Evolutionary conservation across 1,140 invertebrate genomes (phyloP).

Genomic region (Dendroctonus ponderosae): DNA sequence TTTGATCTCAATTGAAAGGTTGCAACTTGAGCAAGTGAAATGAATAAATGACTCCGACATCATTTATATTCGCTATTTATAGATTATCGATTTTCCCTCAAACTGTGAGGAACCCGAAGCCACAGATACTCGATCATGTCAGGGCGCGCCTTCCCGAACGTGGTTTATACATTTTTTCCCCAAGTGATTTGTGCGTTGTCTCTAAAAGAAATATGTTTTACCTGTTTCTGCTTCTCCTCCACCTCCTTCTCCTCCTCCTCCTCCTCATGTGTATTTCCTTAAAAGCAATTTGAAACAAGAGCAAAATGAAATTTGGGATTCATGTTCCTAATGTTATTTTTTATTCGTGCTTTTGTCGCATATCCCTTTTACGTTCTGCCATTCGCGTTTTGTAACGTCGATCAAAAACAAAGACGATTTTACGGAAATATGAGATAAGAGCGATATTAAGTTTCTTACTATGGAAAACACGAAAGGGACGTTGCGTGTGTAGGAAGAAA

Average conservation of each 20-base stretch:
- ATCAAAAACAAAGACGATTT: neutral
- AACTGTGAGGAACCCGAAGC: neutral
- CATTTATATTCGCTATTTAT: neutral
- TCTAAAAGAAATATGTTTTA: conserved; percentile 17
- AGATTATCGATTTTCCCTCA: conserved; percentile 7
- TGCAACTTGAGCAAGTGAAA: too few relatives aligned
- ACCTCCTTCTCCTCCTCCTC: neutral
- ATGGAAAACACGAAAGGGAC: neutral
- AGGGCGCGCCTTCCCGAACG: conserved; percentile 9
- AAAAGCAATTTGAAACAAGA: conserved; percentile 19
- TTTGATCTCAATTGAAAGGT: too few relatives aligned
- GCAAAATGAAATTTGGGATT: conserved; percentile 8
- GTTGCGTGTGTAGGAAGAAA: too few relatives aligned
- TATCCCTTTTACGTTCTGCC: too few relatives aligned
- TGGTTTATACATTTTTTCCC: conserved; percentile 6
- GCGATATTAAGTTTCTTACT: neutral
- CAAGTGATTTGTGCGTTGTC: conserved; percentile 18
- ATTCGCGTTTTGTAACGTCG: neutral
- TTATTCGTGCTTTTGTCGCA: neutral
- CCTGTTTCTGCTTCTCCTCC: neutral
- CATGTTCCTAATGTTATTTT: conserved; percentile 14
- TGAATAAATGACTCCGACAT: too few relatives aligned
- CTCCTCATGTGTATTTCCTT: conserved; percentile 9
- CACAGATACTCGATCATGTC: conserved; percentile 2
- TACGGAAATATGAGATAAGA: neutral